Percentiles rank a stretch among this genome's conserved stretches.
These are phyloP conservation scores for Morus bassanus DNA, from an alignment of 2,797 vertebrate species.

Conservation along the genomic window DNA sequence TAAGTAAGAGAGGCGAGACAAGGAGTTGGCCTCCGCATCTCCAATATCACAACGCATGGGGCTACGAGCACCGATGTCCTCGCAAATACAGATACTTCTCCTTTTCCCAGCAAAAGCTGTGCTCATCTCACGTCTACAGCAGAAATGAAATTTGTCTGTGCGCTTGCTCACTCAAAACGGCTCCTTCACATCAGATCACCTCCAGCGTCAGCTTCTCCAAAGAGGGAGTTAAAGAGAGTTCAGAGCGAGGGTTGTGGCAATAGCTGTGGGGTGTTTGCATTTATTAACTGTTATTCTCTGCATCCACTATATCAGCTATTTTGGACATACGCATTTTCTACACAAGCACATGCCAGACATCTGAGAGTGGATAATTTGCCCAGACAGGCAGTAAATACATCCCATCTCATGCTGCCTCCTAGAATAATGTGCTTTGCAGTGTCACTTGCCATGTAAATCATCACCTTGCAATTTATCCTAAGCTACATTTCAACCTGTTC, in stretches of 20 bases:
- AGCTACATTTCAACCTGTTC: neutral
- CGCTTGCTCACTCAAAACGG: neutral
- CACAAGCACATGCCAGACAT: conserved; percentile 11
- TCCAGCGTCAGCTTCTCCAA: neutral
- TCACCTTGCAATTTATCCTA: conserved; percentile 27
- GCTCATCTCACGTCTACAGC: neutral
- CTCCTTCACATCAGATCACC: neutral
- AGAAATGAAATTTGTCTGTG: neutral
- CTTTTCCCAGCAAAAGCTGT: neutral
- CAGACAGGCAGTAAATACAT: conserved; percentile 56
- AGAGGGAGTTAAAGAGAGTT: neutral
- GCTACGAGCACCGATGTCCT: neutral
- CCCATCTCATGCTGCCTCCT: neutral
- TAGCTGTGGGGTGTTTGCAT: neutral
- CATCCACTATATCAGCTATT: neutral
- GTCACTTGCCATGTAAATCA: conserved; percentile 55
- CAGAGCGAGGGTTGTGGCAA: neutral
- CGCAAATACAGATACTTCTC: neutral
- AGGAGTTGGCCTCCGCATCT: neutral
- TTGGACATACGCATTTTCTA: neutral
- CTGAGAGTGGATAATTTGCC: conserved; percentile 36
- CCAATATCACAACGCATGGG: neutral
- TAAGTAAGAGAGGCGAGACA: neutral
- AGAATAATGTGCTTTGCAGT: conserved; percentile 27
- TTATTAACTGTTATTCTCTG: neutral